A percentile compares a stretch with the other conserved stretches of the same genome.
These are phyloP conservation scores for Babylonia areolata DNA, from an alignment of 1,140 invertebrate species.

Conservation along the genomic window DNA sequence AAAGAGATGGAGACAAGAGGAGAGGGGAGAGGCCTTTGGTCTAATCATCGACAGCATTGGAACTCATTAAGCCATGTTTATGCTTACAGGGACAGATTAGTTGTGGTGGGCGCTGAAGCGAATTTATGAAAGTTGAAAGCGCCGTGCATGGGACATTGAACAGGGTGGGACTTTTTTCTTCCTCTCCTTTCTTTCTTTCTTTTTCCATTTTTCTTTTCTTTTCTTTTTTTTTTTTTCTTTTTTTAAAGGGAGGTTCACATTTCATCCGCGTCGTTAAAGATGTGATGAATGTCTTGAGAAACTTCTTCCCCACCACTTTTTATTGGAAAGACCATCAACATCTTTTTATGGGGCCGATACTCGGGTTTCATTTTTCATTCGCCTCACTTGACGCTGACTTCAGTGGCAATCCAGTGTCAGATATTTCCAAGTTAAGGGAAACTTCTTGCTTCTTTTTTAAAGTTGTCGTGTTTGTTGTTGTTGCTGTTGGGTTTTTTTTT, in stretches of 20 bases:
- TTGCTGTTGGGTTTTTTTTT: background rate
- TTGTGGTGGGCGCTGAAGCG: background rate
- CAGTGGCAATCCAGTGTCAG: no score
- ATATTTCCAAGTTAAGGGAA: background rate
- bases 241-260: background rate
- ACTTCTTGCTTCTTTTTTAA: background rate
- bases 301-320: background rate
- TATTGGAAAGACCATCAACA: background rate
- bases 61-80: conserved; percentile 2
- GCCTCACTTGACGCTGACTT: background rate
- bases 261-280: conserved; percentile 11
- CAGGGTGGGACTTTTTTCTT: background rate
- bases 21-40: background rate
- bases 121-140: conserved; percentile 6
- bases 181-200: background rate
- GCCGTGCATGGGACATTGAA: background rate
- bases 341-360: background rate
- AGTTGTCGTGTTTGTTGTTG: background rate
- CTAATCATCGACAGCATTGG: background rate
- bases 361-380: background rate
- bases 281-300: conserved; percentile 12
- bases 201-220: background rate
- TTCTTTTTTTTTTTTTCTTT: background rate
- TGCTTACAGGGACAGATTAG: background rate
- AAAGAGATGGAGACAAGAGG: no score